These are phyloP conservation scores for Neotragus pygmaeus DNA, from an alignment of 2,113 vertebrate genomes.

Conservation along the genomic window DNA sequence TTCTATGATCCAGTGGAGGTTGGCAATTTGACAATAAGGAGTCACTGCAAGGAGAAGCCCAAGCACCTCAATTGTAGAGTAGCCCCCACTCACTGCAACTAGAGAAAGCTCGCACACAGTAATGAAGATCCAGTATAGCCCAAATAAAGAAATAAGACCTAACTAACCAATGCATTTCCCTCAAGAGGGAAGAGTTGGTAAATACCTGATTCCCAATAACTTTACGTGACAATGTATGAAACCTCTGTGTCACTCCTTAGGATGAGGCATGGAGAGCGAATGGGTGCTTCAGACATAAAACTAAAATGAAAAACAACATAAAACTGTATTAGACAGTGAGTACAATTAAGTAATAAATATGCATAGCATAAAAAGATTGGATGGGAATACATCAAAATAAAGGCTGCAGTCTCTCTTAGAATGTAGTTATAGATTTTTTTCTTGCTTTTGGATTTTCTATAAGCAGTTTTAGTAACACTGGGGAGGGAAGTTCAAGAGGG, in stretches of 20 bases:
- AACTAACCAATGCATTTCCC: not conserved
- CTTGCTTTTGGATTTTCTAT: not conserved
- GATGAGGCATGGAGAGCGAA: not conserved
- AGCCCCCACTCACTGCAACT: not conserved
- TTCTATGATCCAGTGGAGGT: not conserved
- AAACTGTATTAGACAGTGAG: not conserved
- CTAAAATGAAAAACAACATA: not conserved
- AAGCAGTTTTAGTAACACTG: not conserved
- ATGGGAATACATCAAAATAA: not conserved
- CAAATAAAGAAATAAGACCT: not conserved
- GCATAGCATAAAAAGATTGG: not conserved
- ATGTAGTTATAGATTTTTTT: not conserved
- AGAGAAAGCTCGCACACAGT: not conserved
- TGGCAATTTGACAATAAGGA: not conserved
- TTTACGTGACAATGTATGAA: not conserved
- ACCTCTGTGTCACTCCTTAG: not conserved
- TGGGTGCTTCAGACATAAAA: not conserved
- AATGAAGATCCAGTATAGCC: not conserved
- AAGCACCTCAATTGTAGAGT: not conserved
- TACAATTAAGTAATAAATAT: not conserved
- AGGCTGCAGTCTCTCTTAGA: not conserved
- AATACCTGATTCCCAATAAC: not conserved
- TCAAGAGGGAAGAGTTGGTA: not conserved
- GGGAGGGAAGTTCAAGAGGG: not conserved
- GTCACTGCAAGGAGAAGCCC: not conserved